These are phyloP conservation scores for Paracyclopina nana DNA, from an alignment of 1,140 invertebrate genomes.

Conservation along the genomic window DNA sequence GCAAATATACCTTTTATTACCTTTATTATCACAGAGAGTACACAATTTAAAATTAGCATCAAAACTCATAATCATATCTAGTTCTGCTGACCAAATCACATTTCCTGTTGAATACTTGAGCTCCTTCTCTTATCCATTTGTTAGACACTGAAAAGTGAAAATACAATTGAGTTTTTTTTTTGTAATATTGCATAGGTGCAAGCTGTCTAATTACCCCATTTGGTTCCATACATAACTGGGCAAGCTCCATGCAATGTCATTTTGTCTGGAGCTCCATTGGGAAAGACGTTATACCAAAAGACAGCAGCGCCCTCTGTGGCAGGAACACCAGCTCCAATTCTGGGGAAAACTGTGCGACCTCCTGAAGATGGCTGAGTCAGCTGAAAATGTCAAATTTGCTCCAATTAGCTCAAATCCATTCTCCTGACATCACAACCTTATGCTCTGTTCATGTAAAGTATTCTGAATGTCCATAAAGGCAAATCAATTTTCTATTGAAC, in stretches of 20 bases:
- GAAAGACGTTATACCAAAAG: constrained; percentile 24
- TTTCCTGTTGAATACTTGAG: constrained; percentile 2
- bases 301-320: constrained; percentile 23
- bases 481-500: too few relatives aligned
- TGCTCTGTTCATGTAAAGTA: too few relatives aligned
- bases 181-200: neutral
- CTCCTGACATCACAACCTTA: too few relatives aligned
- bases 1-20: neutral
- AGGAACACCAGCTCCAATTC: constrained; percentile 22
- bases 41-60: constrained; percentile 19
- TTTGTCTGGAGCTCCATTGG: constrained; percentile 20
- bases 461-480: too few relatives aligned
- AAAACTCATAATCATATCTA: neutral
- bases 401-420: too few relatives aligned
- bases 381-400: too few relatives aligned
- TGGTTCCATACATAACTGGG: constrained; percentile 23
- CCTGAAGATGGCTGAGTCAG: constrained; percentile 23
- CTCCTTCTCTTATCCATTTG: constrained; percentile 16
- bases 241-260: constrained; percentile 24
- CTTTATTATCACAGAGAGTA: too few relatives aligned
- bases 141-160: constrained; percentile 11
- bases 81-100: neutral
- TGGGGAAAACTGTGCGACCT: constrained; percentile 26
- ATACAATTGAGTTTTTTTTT: neutral
- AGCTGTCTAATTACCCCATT: constrained; percentile 23